A percentile compares a stretch with the other conserved stretches of the same genome.
phyloP scores from a whole-genome alignment of 2,113 vertebrate species.

The Salvelinus namaycush region DNA sequence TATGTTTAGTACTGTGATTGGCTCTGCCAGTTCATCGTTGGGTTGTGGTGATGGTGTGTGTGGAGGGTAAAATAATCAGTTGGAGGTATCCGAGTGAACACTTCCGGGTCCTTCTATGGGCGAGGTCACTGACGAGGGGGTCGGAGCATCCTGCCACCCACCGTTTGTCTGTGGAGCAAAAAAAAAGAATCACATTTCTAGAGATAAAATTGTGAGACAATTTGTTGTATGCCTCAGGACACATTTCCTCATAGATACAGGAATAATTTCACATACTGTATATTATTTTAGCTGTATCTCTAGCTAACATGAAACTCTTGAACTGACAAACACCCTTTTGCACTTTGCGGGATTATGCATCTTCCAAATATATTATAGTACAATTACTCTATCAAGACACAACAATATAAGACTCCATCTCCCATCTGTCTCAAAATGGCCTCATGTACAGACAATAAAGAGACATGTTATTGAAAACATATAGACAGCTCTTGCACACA shows the following conservation, averaged over 20 bases:
- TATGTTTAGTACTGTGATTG: slow-evolving; percentile 66
- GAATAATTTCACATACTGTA: too few relatives aligned
- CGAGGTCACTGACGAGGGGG: slow-evolving; percentile 98
- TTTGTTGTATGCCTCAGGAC: neutral
- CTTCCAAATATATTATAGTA: neutral
- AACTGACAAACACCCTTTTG: too few relatives aligned
- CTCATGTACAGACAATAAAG: neutral
- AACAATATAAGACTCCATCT: neutral
- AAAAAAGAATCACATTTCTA: slow-evolving; percentile 10
- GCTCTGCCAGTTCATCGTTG: slow-evolving; percentile 62
- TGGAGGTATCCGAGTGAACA: slow-evolving; percentile 99
- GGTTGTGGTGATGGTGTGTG: slow-evolving; percentile 75
- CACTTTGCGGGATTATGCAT: too few relatives aligned
- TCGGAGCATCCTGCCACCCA: slow-evolving; percentile 98
- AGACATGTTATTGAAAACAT: neutral
- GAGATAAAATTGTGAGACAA: neutral
- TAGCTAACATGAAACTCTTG: too few relatives aligned
- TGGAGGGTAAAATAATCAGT: slow-evolving; percentile 76
- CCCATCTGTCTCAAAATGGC: neutral
- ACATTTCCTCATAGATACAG: slow-evolving; percentile 15
- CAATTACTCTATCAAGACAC: neutral
- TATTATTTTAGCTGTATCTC: too few relatives aligned
- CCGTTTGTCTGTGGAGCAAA: slow-evolving; percentile 88
- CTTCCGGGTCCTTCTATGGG: slow-evolving; percentile 99
- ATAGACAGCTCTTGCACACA: slow-evolving; percentile 49